Evolutionary conservation across 1,140 invertebrate species (phyloP), one percentile per base, ranked within the genome.

Genomic region (Phocides pigmalion): DNA sequence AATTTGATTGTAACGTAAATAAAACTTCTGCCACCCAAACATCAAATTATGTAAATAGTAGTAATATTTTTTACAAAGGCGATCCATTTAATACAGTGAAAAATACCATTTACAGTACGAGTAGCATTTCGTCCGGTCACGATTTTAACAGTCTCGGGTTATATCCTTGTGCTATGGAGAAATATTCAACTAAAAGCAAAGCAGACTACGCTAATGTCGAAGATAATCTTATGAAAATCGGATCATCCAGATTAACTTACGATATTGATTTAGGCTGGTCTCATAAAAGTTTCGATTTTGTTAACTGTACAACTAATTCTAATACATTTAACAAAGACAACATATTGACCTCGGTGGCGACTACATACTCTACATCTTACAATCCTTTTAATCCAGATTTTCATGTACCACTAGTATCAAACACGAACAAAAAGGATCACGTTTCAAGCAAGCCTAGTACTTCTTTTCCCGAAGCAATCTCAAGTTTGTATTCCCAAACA

Each of bases 351-450:
- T 81, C 80, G 25, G 71, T 76, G 9, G 66, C 84, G 1, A 74
- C 79, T 4, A 72, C 84, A 14, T 89, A 84, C 66, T 79, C 84
- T 0, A 78, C 83, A n/a, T 72, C 85, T 32, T 89, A 89, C 62
- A 90, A 90, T 76, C 85, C 89, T 12, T 91, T 91, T 41, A 91
- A 91, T 67, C 83, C 89, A 12, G 89, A 91, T 42, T 91, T 91
- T 63, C 89, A 91, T 62, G 77, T 89, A 11, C 86, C 87, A 4
- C 65, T 91, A n/a, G 85, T 87, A 37, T 49, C 83, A 63, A 88
- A 72, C 70, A 63, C 82, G 12, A 81, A 66, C 63, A 90, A 86
- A 62, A 90, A 86, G 69, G 84, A 85, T 25, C 71, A 73, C 46
- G 5, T 66, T 51, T 37, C 68, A 8, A 84, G 46, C 58, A 90